Conservation (phyloP, 2,113 vertebrate genomes). For the Ranitomeya imitator region DNA sequence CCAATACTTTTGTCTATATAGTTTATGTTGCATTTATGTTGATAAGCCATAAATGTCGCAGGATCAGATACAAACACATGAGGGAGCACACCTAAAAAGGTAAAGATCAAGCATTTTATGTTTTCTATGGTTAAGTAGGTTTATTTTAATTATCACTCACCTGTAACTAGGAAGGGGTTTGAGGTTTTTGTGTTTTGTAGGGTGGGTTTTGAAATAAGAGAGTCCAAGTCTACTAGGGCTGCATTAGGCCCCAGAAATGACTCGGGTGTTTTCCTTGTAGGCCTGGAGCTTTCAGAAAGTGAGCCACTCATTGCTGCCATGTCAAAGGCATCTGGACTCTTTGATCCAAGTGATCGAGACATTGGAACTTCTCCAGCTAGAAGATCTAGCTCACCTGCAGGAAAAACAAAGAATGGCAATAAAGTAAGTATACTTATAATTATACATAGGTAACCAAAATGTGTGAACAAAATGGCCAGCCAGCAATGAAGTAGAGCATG, state of each 20-base stretch:
- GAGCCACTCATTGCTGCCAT: conserved; percentile 79
- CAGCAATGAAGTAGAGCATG: background rate
- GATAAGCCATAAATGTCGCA: no score
- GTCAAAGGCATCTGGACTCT: conserved; percentile 68
- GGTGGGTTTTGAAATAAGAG: conserved; percentile 80
- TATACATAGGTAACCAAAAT: background rate
- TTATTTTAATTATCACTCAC: conserved; percentile 62
- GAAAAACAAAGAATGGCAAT: background rate
- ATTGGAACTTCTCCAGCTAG: conserved; percentile 66
- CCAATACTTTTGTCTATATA: no score
- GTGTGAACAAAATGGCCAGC: background rate
- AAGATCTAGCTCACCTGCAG: conserved; percentile 67
- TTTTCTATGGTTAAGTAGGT: no score
- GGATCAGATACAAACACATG: no score
- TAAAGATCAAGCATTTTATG: no score
- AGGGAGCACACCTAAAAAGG: no score
- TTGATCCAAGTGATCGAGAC: conserved; percentile 49
- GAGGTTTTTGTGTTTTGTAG: conserved; percentile 70
- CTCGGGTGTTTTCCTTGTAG: conserved; percentile 86
- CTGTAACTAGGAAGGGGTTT: conserved; percentile 85
- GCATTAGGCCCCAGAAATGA: conserved; percentile 91
- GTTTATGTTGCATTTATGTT: no score
- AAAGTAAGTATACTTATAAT: background rate
- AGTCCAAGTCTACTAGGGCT: conserved; percentile 87
- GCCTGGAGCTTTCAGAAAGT: conserved; percentile 74